Percentiles rank a stretch among this genome's conserved stretches.
phyloP scores from a whole-genome alignment of 2,888 invertebrate species.

The Drosophila emarginata region DNA sequence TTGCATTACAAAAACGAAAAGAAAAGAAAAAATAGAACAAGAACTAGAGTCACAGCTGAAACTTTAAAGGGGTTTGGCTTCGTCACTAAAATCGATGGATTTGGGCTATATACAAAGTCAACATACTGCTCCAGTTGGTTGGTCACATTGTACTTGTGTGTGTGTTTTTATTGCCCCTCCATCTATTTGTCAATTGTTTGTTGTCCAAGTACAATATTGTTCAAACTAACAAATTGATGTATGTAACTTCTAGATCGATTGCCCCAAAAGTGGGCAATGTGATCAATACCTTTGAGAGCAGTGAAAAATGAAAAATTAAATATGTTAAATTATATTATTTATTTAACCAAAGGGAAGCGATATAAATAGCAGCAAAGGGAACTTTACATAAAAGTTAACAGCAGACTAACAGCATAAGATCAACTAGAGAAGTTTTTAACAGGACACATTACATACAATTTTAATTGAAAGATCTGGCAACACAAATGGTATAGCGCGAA shows the following conservation, averaged over 20 bases:
- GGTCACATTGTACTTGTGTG: background rate
- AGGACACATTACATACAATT: no score
- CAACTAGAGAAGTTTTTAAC: no score
- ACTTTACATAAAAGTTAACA: no score
- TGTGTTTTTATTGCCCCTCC: conserved; percentile 40
- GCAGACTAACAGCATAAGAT: no score
- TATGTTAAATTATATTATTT: background rate
- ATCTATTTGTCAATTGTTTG: conserved; percentile 36
- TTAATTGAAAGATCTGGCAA: no score
- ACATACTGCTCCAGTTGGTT: conserved; percentile 13
- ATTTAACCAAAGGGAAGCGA: background rate
- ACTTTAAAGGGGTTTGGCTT: conserved; percentile 23
- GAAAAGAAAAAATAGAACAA: background rate
- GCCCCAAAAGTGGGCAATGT: conserved; percentile 6
- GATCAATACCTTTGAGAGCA: background rate
- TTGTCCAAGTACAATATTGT: conserved; percentile 43
- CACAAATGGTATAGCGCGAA: no score
- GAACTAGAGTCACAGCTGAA: conserved; percentile 17
- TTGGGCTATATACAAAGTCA: conserved; percentile 29
- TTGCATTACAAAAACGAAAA: conserved; percentile 22
- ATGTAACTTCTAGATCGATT: conserved; percentile 10
- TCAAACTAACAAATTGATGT: conserved; percentile 34
- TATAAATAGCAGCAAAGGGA: no score
- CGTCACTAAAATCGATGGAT: conserved; percentile 30
- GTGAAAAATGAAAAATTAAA: background rate